phyloP scores from a whole-genome alignment of 2,888 invertebrate genomes.

The Synanthedon formicaeformis region DNA sequence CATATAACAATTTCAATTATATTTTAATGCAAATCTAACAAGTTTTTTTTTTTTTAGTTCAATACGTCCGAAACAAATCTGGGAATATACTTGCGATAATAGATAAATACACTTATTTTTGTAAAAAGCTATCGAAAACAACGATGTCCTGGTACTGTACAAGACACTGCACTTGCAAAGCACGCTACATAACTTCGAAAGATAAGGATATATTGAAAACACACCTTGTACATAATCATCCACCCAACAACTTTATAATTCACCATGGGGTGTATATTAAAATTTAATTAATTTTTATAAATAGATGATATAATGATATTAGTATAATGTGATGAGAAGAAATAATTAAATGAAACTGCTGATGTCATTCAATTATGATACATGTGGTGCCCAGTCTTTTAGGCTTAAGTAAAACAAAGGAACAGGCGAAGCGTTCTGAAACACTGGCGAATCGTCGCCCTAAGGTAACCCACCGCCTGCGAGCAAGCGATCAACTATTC shows the following conservation, averaged over 20 bases:
- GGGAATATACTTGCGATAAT: background rate
- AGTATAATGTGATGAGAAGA: no score
- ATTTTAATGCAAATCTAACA: no score
- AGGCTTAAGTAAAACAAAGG: no score
- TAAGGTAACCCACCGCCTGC: no score
- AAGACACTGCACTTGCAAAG: background rate
- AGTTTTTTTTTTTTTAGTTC: background rate
- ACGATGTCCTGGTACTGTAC: background rate
- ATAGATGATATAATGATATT: no score
- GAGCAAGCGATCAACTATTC: no score
- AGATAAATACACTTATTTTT: background rate
- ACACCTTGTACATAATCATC: constrained; percentile 3
- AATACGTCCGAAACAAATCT: background rate
- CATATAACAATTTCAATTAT: no score
- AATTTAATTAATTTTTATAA: constrained; percentile 1
- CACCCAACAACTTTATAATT: constrained; percentile 1
- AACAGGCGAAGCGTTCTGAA: no score
- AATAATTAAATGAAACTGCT: no score
- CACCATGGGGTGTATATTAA: constrained; percentile 3
- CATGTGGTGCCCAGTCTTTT: no score
- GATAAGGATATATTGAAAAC: constrained; percentile 1
- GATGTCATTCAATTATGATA: no score
- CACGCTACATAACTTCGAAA: background rate
- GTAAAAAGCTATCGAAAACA: background rate
- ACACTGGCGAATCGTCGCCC: no score